Evolutionary conservation across 1,140 invertebrate genomes (phyloP).

Genomic region (Chironomus striatipennis): DNA sequence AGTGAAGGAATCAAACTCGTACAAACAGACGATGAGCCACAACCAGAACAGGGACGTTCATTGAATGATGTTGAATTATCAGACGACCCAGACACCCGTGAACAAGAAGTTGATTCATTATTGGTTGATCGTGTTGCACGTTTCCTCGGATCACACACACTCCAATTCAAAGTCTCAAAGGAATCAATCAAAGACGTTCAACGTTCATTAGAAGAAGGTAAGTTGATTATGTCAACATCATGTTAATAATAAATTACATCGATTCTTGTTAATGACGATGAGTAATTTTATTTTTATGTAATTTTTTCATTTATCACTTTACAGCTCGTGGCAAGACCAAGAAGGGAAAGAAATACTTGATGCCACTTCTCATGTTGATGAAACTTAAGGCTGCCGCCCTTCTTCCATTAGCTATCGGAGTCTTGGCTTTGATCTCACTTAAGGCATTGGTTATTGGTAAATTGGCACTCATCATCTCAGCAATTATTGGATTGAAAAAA

Average conservation of each 20-base stretch:
- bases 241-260: no score
- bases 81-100: conserved; percentile 57
- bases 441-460: conserved; percentile 75
- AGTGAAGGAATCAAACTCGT: conserved; percentile 62
- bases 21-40: conserved; percentile 48
- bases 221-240: conserved; percentile 26
- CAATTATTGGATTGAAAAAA: conserved; percentile 69
- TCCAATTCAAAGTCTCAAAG: conserved; percentile 66
- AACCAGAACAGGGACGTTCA: conserved; percentile 40
- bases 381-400: conserved; percentile 70
- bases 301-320: conserved; percentile 21
- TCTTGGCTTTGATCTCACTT: conserved; percentile 67
- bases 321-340: conserved; percentile 50
- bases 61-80: conserved; percentile 47
- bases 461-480: conserved; percentile 64
- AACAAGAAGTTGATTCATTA: conserved; percentile 66
- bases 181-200: conserved; percentile 57
- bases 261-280: background rate
- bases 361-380: conserved; percentile 62
- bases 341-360: conserved; percentile 60
- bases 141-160: conserved; percentile 67
- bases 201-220: conserved; percentile 56
- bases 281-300: conserved; percentile 23
- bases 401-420: conserved; percentile 65
- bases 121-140: conserved; percentile 61